These are phyloP conservation scores for Zaprionus camerounensis DNA, from an alignment of 1,140 invertebrate genomes.

Conservation along the genomic window DNA sequence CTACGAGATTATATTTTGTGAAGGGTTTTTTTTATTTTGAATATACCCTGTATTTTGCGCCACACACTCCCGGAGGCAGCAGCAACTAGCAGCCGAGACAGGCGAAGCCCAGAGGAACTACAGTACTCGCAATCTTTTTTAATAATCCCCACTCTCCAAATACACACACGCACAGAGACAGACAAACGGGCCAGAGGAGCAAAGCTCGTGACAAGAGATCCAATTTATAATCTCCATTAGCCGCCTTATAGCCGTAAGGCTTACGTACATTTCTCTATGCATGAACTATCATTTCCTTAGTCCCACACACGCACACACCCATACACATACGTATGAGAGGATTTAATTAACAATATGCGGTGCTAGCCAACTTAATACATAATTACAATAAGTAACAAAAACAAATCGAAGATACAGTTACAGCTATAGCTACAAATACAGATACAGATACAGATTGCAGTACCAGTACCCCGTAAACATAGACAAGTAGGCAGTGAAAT, in stretches of 20 bases:
- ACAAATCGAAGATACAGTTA: slow-evolving; percentile 17
- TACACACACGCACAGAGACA: slow-evolving; percentile 9
- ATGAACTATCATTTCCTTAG: slow-evolving; percentile 46
- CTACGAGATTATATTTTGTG: neutral
- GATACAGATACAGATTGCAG: slow-evolving; percentile 20
- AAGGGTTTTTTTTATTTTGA: slow-evolving; percentile 46
- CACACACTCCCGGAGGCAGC: neutral
- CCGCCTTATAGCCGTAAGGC: neutral
- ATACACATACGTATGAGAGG: slow-evolving; percentile 15
- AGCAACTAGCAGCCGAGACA: slow-evolving; percentile 1
- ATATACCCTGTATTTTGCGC: neutral
- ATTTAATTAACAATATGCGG: slow-evolving; percentile 62
- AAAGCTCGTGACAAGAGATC: neutral
- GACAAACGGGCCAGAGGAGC: slow-evolving; percentile 8
- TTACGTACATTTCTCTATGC: slow-evolving; percentile 32
- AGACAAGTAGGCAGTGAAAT: slow-evolving; percentile 63
- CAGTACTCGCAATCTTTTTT: slow-evolving; percentile 64
- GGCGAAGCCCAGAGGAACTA: slow-evolving; percentile 59
- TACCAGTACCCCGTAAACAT: slow-evolving; percentile 12
- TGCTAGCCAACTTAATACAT: slow-evolving; percentile 67
- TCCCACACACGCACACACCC: slow-evolving; percentile 19
- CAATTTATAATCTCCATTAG: slow-evolving; percentile 6
- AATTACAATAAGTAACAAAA: slow-evolving; percentile 28
- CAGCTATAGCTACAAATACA: slow-evolving; percentile 11
- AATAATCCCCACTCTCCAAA: neutral